Percentiles rank a stretch among this genome's conserved stretches.
These are phyloP conservation scores for Disparrhopalites patrizii DNA, from an alignment of 2,888 invertebrate species.

Conservation along the genomic window DNA sequence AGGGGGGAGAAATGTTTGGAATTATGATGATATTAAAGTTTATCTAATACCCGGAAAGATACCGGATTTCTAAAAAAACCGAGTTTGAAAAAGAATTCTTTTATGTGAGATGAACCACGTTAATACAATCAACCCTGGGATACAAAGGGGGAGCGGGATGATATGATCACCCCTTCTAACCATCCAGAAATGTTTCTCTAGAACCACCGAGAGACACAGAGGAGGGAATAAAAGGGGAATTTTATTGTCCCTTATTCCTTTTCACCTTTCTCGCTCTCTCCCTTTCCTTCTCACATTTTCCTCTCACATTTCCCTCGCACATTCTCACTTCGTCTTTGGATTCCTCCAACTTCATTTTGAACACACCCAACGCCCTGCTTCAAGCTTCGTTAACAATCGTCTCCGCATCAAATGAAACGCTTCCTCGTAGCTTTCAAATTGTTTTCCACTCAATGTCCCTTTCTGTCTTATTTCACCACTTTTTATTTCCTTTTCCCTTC, in stretches of 20 bases:
- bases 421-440: too few species aligned
- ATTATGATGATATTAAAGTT: background rate
- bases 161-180: constrained; percentile 22
- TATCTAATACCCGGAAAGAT: constrained; percentile 3
- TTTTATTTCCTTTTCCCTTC: background rate
- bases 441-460: background rate
- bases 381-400: constrained; percentile 20
- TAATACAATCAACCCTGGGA: constrained; percentile 17
- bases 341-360: background rate
- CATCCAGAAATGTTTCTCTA: constrained; percentile 21
- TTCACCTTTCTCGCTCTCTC: background rate
- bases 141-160: background rate
- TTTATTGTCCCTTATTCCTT: constrained; percentile 2
- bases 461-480: background rate
- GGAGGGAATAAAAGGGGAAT: background rate
- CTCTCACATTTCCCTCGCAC: background rate
- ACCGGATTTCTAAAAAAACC: background rate
- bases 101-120: constrained; percentile 16
- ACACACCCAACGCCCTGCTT: constrained; percentile 1
- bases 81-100: constrained; percentile 5
- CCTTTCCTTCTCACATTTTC: background rate
- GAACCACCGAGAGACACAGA: background rate
- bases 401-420: too few species aligned
- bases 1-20: too few species aligned
- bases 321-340: background rate